Conservation (phyloP, 1,140 invertebrate genomes). For the Trichoplusia ni region DNA sequence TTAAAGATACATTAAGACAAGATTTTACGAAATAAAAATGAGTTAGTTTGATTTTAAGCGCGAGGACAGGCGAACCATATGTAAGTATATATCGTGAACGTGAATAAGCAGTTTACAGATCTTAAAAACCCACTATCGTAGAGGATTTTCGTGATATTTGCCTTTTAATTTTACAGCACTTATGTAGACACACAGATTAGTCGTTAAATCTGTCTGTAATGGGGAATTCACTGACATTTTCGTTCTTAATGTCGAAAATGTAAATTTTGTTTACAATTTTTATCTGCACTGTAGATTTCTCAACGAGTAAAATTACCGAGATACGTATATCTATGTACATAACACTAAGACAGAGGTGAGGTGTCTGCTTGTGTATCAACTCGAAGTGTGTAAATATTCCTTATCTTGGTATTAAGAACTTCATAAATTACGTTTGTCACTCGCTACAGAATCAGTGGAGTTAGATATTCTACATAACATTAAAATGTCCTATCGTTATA, state of each 20-base stretch:
- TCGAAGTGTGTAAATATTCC: constrained; percentile 75
- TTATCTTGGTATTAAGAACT: constrained; percentile 79
- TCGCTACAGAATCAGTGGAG: constrained; percentile 63
- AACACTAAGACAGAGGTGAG: constrained; percentile 75
- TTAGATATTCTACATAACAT: constrained; percentile 42
- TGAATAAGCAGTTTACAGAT: neutral
- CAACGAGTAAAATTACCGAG: constrained; percentile 75
- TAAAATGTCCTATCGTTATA: too few species aligned
- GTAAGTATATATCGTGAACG: too few species aligned
- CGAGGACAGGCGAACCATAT: too few species aligned
- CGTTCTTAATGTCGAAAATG: constrained; percentile 56
- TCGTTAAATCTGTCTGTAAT: constrained; percentile 37
- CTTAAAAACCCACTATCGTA: constrained; percentile 21
- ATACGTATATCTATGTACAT: constrained; percentile 77
- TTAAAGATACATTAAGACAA: too few species aligned
- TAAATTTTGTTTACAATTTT: constrained; percentile 68
- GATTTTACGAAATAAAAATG: too few species aligned
- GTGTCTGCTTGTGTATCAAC: constrained; percentile 66
- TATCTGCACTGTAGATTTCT: constrained; percentile 73
- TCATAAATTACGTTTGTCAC: constrained; percentile 81
- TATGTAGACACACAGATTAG: constrained; percentile 42
- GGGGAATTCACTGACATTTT: constrained; percentile 47
- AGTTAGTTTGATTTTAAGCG: too few species aligned
- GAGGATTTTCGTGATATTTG: constrained; percentile 31
- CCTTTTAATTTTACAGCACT: constrained; percentile 34